These are phyloP conservation scores for Sapayoa aenigma DNA, from an alignment of 2,113 vertebrate genomes.

Conservation along the genomic window DNA sequence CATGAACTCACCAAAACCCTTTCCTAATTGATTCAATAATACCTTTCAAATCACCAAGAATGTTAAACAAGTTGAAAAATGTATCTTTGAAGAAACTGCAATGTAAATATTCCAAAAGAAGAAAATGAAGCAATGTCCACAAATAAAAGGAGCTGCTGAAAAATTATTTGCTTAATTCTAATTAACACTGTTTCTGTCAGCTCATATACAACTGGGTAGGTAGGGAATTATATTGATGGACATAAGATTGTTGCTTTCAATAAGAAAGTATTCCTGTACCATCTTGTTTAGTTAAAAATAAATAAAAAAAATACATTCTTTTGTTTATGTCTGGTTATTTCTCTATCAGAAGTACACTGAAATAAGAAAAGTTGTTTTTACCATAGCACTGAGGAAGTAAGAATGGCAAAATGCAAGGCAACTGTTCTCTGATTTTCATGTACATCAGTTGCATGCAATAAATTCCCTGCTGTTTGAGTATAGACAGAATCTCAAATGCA, in stretches of 20 bases:
- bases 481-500: constrained; percentile 74
- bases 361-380: constrained; percentile 29
- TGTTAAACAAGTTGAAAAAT: not conserved
- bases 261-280: not conserved
- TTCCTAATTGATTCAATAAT: not conserved
- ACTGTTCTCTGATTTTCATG: constrained; percentile 60
- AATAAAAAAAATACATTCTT: not conserved
- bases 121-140: not conserved
- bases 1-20: not conserved
- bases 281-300: not conserved
- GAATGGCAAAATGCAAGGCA: constrained; percentile 63
- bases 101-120: not conserved
- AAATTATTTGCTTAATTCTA: not conserved
- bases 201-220: not conserved
- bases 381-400: constrained; percentile 38
- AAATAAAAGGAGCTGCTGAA: not conserved
- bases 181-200: not conserved
- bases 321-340: not conserved
- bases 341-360: not conserved
- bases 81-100: not conserved
- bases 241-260: not conserved
- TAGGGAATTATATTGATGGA: not conserved
- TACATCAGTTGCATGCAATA: constrained; percentile 73
- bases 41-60: not conserved
- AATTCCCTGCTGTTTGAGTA: constrained; percentile 63